These are phyloP conservation scores for Paramisgurnus dabryanus DNA, from an alignment of 2,113 vertebrate genomes.

Conservation along the genomic window DNA sequence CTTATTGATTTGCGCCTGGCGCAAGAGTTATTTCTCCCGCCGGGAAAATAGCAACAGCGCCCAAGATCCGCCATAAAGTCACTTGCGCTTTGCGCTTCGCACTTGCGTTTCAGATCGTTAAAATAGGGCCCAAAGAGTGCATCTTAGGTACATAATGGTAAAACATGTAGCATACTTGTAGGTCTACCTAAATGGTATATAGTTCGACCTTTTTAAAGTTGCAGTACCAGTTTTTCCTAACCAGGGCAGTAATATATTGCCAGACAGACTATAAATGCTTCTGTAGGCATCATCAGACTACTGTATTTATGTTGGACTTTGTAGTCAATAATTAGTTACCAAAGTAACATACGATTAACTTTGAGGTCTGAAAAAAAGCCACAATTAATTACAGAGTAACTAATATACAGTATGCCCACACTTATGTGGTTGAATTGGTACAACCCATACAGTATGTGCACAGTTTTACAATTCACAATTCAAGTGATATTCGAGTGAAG, in stretches of 20 bases:
- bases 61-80: no score
- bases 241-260: not conserved
- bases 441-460: not conserved
- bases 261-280: conserved; percentile 14
- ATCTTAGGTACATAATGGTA: no score
- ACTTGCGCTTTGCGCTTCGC: no score
- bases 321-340: not conserved
- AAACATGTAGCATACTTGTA: no score
- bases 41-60: no score
- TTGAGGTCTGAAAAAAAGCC: not conserved
- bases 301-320: conserved; percentile 18
- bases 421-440: not conserved
- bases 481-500: not conserved
- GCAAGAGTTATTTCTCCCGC: no score
- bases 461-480: not conserved
- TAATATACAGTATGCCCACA: not conserved
- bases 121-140: no score
- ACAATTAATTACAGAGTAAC: not conserved
- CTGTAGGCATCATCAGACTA: not conserved
- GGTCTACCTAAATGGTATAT: no score
- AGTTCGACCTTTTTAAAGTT: no score
- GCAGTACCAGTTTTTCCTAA: not conserved
- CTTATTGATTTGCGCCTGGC: no score
- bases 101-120: no score
- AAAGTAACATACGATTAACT: not conserved